phyloP scores from a whole-genome alignment of 2,888 invertebrate species.

The Chloroclystis v-ata region DNA sequence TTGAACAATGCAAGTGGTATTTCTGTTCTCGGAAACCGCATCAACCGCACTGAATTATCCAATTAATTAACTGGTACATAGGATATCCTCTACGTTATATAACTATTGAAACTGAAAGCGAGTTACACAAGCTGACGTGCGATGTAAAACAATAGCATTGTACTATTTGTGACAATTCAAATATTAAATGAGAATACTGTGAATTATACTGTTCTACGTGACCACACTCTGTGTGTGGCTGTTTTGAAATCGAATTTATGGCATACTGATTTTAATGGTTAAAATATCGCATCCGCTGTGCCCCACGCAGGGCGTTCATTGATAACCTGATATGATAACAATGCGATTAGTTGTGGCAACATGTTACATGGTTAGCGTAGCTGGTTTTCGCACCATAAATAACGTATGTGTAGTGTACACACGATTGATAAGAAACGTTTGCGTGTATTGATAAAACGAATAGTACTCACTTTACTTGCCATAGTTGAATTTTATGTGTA shows the following conservation, averaged over 20 bases:
- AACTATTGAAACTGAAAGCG: conserved; percentile 10
- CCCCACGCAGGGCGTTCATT: neutral
- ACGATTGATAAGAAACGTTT: conserved; percentile 33
- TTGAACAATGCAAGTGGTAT: conserved; percentile 20
- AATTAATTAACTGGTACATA: conserved; percentile 8
- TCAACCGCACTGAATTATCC: conserved; percentile 6
- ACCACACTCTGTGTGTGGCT: neutral
- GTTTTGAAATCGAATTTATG: too few species aligned
- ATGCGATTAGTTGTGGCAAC: conserved; percentile 12
- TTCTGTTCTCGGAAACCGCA: conserved; percentile 13
- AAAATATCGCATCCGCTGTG: neutral
- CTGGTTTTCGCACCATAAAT: conserved; percentile 1
- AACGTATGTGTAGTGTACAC: conserved; percentile 24
- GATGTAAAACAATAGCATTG: conserved; percentile 15
- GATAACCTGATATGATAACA: conserved; percentile 13
- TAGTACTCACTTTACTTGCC: conserved; percentile 5
- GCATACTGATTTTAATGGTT: too few species aligned
- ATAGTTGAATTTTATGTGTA: too few species aligned
- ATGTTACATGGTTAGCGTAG: conserved; percentile 8
- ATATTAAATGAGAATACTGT: conserved; percentile 5
- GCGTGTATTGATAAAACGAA: conserved; percentile 12
- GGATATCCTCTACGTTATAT: conserved; percentile 8
- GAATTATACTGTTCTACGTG: conserved; percentile 3
- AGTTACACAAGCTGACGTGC: conserved; percentile 10
- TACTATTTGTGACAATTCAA: conserved; percentile 15